Evolutionary conservation across 1,140 invertebrate genomes (phyloP), one percentile per base, ranked within the genome.

Genomic region (Chionoecetes opilio): DNA sequence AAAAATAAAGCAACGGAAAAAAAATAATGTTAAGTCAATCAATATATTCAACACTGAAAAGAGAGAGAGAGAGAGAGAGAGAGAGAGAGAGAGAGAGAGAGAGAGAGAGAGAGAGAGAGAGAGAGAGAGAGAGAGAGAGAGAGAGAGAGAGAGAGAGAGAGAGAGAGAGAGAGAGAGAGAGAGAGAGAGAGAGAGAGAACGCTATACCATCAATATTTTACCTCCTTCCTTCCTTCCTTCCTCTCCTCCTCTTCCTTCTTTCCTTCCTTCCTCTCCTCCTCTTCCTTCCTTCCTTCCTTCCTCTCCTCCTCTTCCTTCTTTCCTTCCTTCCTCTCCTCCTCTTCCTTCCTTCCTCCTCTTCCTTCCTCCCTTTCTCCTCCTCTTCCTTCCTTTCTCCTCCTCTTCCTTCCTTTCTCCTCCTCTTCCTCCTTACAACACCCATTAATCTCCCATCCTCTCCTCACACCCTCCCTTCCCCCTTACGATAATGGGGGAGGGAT

Each of bases 11-110:
- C 2, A 75, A 75, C 21, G 53, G 3, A 75, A 75, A 26, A 3
- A 75, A 21, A 75, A 26, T 3, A 26, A n/a, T n/a, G n/a, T n/a
- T n/a, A n/a, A n/a, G n/a, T n/a, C n/a, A n/a, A n/a, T n/a, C n/a
- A n/a, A n/a, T 5, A 46, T 5, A n/a, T n/a, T n/a, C 5, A 46
- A 46, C 6, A 84, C 3, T 8, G 82, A 84, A 32, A 26, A n/a
- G 31, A 32, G 31, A 32, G n/a, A 5, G n/a, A n/a, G n/a, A 26
- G 26, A 84, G 82, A 84, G 82, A 8, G 84, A 86, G 31, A 86
- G 84, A 86, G 84, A 86, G 84, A 86, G 84, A 86, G 84, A 86
- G 84, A 86, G 84, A 86, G 84, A 86, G 84, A 86, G 84, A 86
- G 84, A 86, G 84, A 86, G 84, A 86, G 84, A 86, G 84, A 86